Conservation (phyloP, 2,888 invertebrate genomes). For the Archips xylosteana region DNA sequence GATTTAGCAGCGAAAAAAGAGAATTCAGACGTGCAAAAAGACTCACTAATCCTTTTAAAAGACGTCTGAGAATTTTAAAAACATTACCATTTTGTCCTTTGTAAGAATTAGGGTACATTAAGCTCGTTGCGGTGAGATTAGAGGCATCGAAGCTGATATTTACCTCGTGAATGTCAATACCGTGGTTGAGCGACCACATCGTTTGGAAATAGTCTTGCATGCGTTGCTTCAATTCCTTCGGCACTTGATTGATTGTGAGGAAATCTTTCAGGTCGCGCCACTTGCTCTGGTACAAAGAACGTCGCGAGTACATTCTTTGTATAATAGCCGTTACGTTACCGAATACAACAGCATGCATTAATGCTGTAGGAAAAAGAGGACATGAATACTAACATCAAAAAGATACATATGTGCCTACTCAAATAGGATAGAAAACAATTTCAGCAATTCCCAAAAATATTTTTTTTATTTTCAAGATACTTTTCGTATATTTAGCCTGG, state of each 20-base stretch:
- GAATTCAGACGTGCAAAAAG: constrained; percentile 26
- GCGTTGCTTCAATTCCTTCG: constrained; percentile 96
- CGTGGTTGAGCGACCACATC: constrained; percentile 98
- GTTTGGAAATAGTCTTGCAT: constrained; percentile 99
- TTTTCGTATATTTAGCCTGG: too few species aligned
- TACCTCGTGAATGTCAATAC: constrained; percentile 98
- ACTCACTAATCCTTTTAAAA: constrained; percentile 39
- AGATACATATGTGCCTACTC: background rate
- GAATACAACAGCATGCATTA: constrained; percentile 99
- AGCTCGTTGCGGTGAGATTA: background rate
- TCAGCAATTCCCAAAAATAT: too few species aligned
- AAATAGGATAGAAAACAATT: too few species aligned
- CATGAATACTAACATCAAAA: background rate
- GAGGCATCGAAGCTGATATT: constrained; percentile 41
- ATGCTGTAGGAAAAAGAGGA: constrained; percentile 85
- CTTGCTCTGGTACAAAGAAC: constrained; percentile 97
- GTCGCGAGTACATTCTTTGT: constrained; percentile 97
- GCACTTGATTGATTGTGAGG: constrained; percentile 96
- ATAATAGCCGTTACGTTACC: constrained; percentile 99
- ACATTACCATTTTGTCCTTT: constrained; percentile 33
- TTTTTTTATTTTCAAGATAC: too few species aligned
- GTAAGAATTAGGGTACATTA: constrained; percentile 28
- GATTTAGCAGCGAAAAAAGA: constrained; percentile 32
- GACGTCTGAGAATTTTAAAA: constrained; percentile 32
- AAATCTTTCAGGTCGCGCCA: constrained; percentile 98